A percentile compares a stretch with the other conserved stretches of the same genome.
These are phyloP conservation scores for Agrotis exclamationis DNA, from an alignment of 2,888 invertebrate genomes.

Conservation along the genomic window DNA sequence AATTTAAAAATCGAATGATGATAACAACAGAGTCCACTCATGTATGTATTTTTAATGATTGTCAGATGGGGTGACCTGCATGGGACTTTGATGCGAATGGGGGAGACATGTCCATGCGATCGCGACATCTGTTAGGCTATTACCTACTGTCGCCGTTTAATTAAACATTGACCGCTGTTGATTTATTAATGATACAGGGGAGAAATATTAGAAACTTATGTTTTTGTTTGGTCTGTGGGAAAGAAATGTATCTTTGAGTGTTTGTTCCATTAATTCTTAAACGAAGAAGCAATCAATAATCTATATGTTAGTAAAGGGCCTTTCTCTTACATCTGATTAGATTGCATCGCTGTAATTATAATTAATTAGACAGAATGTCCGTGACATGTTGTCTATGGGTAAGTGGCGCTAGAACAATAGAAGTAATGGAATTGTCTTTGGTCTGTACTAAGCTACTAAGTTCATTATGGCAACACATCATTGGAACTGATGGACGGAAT, in stretches of 20 bases:
- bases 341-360: conserved; percentile 20
- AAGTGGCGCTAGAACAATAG: conserved; percentile 21
- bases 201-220: not conserved
- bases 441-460: not conserved
- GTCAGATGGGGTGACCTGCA: conserved; percentile 13
- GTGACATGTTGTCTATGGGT: conserved; percentile 25
- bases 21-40: conserved; percentile 13
- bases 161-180: conserved; percentile 15
- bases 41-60: conserved; percentile 55
- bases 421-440: conserved; percentile 19
- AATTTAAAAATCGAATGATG: conserved; percentile 38
- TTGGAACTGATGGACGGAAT: not conserved
- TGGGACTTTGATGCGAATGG: conserved; percentile 11
- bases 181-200: conserved; percentile 16
- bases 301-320: not conserved
- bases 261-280: not conserved
- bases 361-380: conserved; percentile 27
- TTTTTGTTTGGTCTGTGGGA: not conserved
- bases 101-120: conserved; percentile 39
- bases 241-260: not conserved
- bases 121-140: conserved; percentile 42
- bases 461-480: not conserved
- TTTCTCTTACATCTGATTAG: conserved; percentile 6
- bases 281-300: not conserved
- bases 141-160: conserved; percentile 18